Percentiles rank a stretch among this genome's conserved stretches.
Conservation (phyloP, 2,888 invertebrate species). For the Sphaeridia pumilis region DNA sequence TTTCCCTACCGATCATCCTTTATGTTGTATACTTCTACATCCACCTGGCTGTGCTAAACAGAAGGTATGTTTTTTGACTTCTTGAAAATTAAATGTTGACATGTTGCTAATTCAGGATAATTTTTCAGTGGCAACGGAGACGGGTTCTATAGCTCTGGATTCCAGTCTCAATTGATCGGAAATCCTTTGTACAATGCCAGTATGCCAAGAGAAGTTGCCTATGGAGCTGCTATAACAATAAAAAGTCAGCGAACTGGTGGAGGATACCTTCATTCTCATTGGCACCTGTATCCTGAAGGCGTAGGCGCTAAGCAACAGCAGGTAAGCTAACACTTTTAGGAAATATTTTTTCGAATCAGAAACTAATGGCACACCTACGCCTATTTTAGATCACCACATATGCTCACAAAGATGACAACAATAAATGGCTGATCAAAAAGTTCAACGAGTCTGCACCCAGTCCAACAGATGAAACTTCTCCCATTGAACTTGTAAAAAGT, state of each 20-base stretch:
- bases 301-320: conserved; percentile 85
- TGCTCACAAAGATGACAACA: conserved; percentile 94
- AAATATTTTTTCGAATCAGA: too few relatives aligned
- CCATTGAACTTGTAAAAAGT: conserved; percentile 55
- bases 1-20: conserved; percentile 66
- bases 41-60: conserved; percentile 73
- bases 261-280: conserved; percentile 90
- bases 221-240: conserved; percentile 73
- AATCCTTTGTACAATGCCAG: conserved; percentile 87
- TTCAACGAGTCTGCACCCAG: conserved; percentile 41
- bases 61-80: too few relatives aligned
- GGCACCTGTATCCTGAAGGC: conserved; percentile 85
- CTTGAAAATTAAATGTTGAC: too few relatives aligned
- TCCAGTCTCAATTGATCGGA: conserved; percentile 82
- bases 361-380: too few relatives aligned
- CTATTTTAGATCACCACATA: conserved; percentile 93
- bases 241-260: conserved; percentile 93
- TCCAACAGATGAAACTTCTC: conserved; percentile 45
- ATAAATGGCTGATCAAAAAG: conserved; percentile 70
- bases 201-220: conserved; percentile 78
- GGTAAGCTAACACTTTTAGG: too few relatives aligned
- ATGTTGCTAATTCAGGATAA: too few relatives aligned
- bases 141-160: conserved; percentile 92
- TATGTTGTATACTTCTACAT: conserved; percentile 82
- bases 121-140: conserved; percentile 85